phyloP scores from a whole-genome alignment of 2,797 vertebrate genomes.

The Nannoperca australis region DNA sequence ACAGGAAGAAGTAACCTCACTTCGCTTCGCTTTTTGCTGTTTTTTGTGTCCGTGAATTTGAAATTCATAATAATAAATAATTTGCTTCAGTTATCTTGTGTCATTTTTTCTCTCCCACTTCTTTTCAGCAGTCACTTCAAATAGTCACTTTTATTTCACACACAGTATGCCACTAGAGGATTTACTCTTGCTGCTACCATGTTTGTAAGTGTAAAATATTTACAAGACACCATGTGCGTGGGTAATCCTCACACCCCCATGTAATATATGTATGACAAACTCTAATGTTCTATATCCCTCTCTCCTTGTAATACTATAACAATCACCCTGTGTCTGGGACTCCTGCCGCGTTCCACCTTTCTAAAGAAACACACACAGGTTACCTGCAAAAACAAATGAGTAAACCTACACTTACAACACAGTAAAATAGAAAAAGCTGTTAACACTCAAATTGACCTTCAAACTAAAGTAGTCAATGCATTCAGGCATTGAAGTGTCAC shows the following conservation, averaged over 20 bases:
- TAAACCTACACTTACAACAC: not conserved
- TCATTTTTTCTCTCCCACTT: conserved; percentile 38
- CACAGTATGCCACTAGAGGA: not conserved
- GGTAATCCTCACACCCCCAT: conserved; percentile 2
- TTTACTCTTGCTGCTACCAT: conserved; percentile 11
- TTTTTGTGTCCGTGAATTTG: conserved; percentile 45
- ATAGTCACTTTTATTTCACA: conserved; percentile 36
- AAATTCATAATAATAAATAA: conserved; percentile 40
- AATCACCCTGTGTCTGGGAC: not conserved
- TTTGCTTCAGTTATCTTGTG: conserved; percentile 40
- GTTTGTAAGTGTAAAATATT: conserved; percentile 11
- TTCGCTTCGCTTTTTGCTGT: conserved; percentile 9
- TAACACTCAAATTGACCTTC: conserved; percentile 28
- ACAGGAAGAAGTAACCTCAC: conserved; percentile 17
- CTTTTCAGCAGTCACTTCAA: conserved; percentile 33
- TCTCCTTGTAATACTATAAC: conserved; percentile 7
- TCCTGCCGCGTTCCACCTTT: conserved; percentile 7
- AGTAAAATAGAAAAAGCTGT: conserved; percentile 8
- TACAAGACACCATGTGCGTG: not conserved
- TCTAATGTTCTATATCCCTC: conserved; percentile 1
- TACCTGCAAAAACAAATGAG: conserved; percentile 24
- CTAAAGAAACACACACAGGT: conserved; percentile 4
- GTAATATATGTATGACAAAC: conserved; percentile 5
- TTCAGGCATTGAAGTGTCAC: conserved; percentile 27
- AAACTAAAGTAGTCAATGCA: conserved; percentile 6